A percentile compares a stretch with the other conserved stretches of the same genome.
These are phyloP conservation scores for Parthenolecanium corni DNA, from an alignment of 2,888 invertebrate genomes.

Conservation along the genomic window DNA sequence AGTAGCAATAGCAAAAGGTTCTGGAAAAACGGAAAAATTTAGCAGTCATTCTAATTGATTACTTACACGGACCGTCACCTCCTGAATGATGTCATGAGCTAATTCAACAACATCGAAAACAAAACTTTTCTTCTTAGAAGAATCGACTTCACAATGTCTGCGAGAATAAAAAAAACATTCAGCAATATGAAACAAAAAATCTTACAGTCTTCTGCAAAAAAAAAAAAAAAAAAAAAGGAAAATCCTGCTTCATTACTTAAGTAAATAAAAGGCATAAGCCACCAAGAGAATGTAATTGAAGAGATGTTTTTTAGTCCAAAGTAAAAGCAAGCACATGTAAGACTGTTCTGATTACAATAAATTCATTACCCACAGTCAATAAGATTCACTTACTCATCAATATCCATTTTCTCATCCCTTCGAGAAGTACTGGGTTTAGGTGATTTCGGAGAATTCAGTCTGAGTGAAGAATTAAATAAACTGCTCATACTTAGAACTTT, in stretches of 20 bases:
- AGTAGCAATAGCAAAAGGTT: neutral
- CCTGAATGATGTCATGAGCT: constrained; percentile 1
- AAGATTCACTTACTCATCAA: too few relatives aligned
- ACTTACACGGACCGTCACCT: constrained; percentile 6
- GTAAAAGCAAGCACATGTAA: too few relatives aligned
- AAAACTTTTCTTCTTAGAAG: neutral
- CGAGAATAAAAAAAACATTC: neutral
- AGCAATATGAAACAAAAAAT: neutral
- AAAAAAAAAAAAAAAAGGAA: too few relatives aligned
- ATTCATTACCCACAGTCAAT: too few relatives aligned
- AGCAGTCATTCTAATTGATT: neutral
- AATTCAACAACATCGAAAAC: constrained; percentile 1
- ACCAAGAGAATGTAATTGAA: too few relatives aligned
- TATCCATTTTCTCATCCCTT: too few relatives aligned
- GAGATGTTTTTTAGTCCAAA: too few relatives aligned
- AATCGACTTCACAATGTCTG: neutral
- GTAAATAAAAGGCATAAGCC: too few relatives aligned
- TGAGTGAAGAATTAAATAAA: neutral
- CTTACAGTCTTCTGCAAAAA: neutral
- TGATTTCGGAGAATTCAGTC: neutral
- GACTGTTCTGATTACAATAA: too few relatives aligned
- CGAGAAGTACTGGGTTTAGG: too few relatives aligned
- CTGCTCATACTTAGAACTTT: neutral
- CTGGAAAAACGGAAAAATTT: neutral
- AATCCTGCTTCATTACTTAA: too few relatives aligned